Evolutionary conservation across 2,113 vertebrate species (phyloP).

Genomic region (Xiphophorus maculatus): DNA sequence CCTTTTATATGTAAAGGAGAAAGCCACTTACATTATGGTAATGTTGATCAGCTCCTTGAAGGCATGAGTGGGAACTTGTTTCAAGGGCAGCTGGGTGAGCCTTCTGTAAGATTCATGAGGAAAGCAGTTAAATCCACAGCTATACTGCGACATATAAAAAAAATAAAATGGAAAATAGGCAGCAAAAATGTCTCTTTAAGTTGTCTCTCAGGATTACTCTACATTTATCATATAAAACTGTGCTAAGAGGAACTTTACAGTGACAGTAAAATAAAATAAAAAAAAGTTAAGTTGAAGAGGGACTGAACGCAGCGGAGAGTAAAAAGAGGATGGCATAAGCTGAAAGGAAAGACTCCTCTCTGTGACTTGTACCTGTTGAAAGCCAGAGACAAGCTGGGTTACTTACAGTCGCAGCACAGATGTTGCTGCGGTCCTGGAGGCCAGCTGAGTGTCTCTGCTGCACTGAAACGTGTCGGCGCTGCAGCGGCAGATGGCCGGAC

Average conservation of each 20-base stretch:
- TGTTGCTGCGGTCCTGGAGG: slow-evolving; percentile 19
- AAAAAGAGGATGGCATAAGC: not conserved
- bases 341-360: too few species aligned
- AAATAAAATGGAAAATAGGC: slow-evolving; percentile 1
- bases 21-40: slow-evolving; percentile 85
- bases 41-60: slow-evolving; percentile 88
- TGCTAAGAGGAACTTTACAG: not conserved
- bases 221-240: not conserved
- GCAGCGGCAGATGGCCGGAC: slow-evolving; percentile 77
- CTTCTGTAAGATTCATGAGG: slow-evolving; percentile 75
- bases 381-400: not conserved
- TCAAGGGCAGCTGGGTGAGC: slow-evolving; percentile 83
- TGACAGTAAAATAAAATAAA: not conserved
- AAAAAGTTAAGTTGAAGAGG: not conserved
- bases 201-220: not conserved
- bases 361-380: not conserved
- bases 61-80: slow-evolving; percentile 83
- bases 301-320: not conserved
- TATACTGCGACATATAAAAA: not conserved
- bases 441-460: slow-evolving; percentile 73
- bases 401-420: slow-evolving; percentile 71
- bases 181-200: not conserved
- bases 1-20: not conserved
- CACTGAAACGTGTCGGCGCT: slow-evolving; percentile 63
- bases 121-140: slow-evolving; percentile 9